A percentile compares a stretch with the other conserved stretches of the same genome.
Evolutionary conservation across 2,797 vertebrate species (phyloP).

Genomic region (Sebastes itinus): DNA sequence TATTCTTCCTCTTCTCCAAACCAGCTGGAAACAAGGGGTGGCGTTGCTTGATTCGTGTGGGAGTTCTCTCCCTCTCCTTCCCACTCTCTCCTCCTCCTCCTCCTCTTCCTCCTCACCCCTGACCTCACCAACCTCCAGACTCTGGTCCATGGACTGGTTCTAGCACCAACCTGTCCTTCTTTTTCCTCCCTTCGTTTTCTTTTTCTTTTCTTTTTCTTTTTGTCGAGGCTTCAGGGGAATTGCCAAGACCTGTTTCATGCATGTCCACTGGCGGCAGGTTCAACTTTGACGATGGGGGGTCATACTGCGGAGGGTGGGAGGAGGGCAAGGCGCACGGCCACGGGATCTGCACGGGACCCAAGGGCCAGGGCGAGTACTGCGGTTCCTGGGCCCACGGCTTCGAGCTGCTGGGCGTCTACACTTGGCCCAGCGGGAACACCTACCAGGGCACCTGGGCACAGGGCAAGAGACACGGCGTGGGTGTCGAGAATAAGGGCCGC

Average conservation of each 20-base stretch:
- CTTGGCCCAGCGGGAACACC: constrained; percentile 99
- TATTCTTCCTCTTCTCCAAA: constrained; percentile 23
- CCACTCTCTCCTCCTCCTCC: constrained; percentile 40
- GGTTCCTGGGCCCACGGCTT: constrained; percentile 99
- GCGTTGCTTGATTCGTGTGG: constrained; percentile 32
- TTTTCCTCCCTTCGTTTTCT: constrained; percentile 53
- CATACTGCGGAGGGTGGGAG: constrained; percentile 99
- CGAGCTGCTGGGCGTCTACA: constrained; percentile 98
- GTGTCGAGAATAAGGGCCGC: constrained; percentile 97
- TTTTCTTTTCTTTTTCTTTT: constrained; percentile 82
- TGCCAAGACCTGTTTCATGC: constrained; percentile 99
- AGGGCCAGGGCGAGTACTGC: constrained; percentile 98
- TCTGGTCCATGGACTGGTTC: constrained; percentile 40
- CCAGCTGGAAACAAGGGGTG: constrained; percentile 17
- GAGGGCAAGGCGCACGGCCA: constrained; percentile 99
- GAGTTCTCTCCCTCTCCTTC: constrained; percentile 43
- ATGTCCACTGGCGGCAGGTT: constrained; percentile 99
- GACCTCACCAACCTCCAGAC: constrained; percentile 26
- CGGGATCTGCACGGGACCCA: constrained; percentile 98
- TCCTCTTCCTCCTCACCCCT: constrained; percentile 55
- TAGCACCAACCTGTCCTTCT: constrained; percentile 67
- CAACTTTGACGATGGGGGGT: constrained; percentile 99
- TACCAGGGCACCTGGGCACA: constrained; percentile 99
- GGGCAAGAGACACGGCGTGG: constrained; percentile 97
- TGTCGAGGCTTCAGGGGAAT: constrained; percentile 87